Evolutionary conservation across 2,888 invertebrate genomes (phyloP).

Genomic region (Pollenia amentaria): DNA sequence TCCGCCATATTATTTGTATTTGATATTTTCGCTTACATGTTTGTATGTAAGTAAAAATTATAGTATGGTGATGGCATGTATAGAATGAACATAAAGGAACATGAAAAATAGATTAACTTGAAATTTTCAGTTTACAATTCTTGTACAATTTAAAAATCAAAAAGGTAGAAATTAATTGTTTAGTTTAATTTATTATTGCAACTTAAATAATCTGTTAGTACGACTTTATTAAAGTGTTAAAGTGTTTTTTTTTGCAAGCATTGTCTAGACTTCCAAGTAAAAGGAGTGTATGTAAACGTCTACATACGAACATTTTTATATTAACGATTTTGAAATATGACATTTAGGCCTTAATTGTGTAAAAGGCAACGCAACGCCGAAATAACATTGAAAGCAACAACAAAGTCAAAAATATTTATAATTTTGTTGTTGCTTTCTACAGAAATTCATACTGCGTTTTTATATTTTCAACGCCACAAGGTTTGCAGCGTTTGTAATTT

Average conservation of each 20-base stretch:
- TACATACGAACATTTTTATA: too few relatives aligned
- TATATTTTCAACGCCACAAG: too few relatives aligned
- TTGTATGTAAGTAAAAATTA: neutral
- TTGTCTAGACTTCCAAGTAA: constrained; percentile 28
- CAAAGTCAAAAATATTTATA: too few relatives aligned
- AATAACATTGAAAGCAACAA: too few relatives aligned
- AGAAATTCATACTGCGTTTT: too few relatives aligned
- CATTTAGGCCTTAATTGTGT: too few relatives aligned
- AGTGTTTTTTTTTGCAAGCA: neutral
- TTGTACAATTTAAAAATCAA: constrained; percentile 12
- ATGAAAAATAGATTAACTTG: constrained; percentile 72
- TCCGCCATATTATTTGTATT: constrained; percentile 27
- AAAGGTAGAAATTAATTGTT: constrained; percentile 22
- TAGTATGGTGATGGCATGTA: neutral
- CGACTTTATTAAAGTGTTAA: neutral
- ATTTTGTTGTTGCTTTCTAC: too few relatives aligned
- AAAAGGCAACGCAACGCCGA: too few relatives aligned
- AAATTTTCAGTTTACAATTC: constrained; percentile 40
- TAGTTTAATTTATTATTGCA: constrained; percentile 6
- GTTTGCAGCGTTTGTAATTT: too few relatives aligned
- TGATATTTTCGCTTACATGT: neutral
- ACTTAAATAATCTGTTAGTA: neutral
- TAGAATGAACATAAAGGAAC: constrained; percentile 44
- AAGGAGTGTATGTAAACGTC: too few relatives aligned
- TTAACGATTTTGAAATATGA: too few relatives aligned